Base-by-base conservation (phyloP, 1,140 invertebrate species). In the Aphis gossypii region DNA sequence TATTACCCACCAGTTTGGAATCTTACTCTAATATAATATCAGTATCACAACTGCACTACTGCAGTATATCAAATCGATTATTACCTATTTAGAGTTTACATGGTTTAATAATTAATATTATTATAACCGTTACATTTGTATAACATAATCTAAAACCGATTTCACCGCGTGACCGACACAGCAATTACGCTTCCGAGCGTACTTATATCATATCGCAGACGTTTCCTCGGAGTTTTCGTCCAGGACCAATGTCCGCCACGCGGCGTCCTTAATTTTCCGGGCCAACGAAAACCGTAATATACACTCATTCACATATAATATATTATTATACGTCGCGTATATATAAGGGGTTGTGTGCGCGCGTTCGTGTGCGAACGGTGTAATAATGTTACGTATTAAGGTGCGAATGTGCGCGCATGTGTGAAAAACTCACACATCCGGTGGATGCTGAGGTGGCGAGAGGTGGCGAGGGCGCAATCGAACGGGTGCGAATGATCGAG, bases 401-500 rank as follows among this genome's bases (percentile, higher is more conserved):
- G 89, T 44, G 89, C 25, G 30, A 46, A 87, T 38, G 25, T 30
- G 41, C 41, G 25, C 56, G n/a, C 68, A 48, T 54, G 92, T 51
- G 48, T 44, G 82, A 51, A 92, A 25, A 92, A 68, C 46, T 83
- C 90, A 38, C 68, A 83, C 82, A 30, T 86, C 35, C 48, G 46
- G n/a, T 51, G 48, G 48, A 51, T 51, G 48, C 48, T 51, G 48
- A 18, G 48, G 18, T 48, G 76, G 11, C 9, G 14, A n/a, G 30
- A 18, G 60, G 60, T 5, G 14, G 60, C 23, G 60, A 3, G 38
- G 35, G 44, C 23, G 56, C 68, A 46, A 51, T 92, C 91, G 82
- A 86, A 93, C 76, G 68, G 91, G 92, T 54, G 92, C 76, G 48
- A 93, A 93, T 86, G 92, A 93, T 93, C 92, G 92, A 93, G 92